These are phyloP conservation scores for Tetranychus truncatus DNA, from an alignment of 2,888 invertebrate genomes.

Conservation along the genomic window DNA sequence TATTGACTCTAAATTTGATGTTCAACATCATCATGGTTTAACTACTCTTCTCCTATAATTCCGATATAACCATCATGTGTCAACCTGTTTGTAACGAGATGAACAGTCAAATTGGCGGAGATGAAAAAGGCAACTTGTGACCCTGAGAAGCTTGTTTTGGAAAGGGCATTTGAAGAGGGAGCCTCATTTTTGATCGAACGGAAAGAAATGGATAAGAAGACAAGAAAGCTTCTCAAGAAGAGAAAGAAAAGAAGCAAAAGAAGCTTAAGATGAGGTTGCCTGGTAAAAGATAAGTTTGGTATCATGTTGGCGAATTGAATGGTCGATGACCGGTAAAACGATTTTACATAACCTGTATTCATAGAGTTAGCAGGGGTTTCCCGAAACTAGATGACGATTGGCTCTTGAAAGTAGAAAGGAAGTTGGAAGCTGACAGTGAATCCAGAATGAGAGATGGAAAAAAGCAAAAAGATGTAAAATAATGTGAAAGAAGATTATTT, in stretches of 20 bases:
- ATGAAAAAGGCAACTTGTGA: not conserved
- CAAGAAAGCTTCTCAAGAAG: not conserved
- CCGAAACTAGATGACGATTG: constrained; percentile 1
- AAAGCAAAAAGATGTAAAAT: not conserved
- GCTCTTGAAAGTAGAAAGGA: not conserved
- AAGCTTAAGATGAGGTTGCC: not conserved
- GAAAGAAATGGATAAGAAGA: not conserved
- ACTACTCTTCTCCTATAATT: not conserved
- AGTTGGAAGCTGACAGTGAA: not conserved
- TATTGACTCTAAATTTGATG: not conserved
- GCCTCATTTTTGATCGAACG: not conserved
- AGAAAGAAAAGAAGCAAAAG: not conserved
- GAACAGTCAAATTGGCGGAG: not conserved
- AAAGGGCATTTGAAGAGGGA: not conserved
- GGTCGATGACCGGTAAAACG: not conserved
- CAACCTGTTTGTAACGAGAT: not conserved
- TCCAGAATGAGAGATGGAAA: not conserved
- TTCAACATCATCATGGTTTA: not conserved
- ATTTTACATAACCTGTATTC: not conserved
- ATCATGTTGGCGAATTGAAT: not conserved
- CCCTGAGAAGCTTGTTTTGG: not conserved
- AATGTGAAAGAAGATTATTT: not conserved
- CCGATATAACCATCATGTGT: not conserved
- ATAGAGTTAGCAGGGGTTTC: not conserved
- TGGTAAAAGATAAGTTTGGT: not conserved